Percentiles rank a stretch among this genome's conserved stretches.
Conservation (phyloP, 1,140 invertebrate species). For the Trichomalopsis sarcophagae region DNA sequence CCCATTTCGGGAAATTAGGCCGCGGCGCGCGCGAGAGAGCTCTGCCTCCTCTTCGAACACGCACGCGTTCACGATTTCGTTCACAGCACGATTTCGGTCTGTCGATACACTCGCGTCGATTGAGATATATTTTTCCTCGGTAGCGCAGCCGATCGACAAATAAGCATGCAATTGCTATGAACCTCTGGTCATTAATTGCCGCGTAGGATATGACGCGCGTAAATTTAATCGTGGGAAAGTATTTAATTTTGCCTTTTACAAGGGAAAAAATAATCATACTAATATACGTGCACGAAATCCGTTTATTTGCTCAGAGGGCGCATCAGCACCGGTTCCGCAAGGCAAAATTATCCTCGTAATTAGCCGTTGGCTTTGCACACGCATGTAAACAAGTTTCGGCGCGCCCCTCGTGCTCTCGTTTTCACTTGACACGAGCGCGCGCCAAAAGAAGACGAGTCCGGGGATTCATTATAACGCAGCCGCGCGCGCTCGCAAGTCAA, state of each 20-base stretch:
- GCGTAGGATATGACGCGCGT: too few relatives aligned
- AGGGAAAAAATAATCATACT: too few relatives aligned
- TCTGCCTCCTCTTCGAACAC: not conserved
- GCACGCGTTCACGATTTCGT: too few relatives aligned
- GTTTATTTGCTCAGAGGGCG: too few relatives aligned
- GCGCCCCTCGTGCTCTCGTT: not conserved
- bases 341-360: not conserved
- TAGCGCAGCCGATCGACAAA: too few relatives aligned
- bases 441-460: too few relatives aligned
- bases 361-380: not conserved
- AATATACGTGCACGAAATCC: too few relatives aligned
- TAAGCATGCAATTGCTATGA: too few relatives aligned
- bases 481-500: not conserved
- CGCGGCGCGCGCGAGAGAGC: not conserved
- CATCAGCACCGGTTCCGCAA: not conserved
- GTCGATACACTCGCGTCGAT: constrained; percentile 7
- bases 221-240: too few relatives aligned
- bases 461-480: too few relatives aligned
- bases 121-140: constrained; percentile 19
- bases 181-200: too few relatives aligned
- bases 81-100: not conserved
- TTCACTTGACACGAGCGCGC: not conserved
- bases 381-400: not conserved
- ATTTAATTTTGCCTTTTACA: too few relatives aligned
- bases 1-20: constrained; percentile 29